These are phyloP conservation scores for Neodiprion virginianus DNA, from an alignment of 1,140 invertebrate genomes.

Conservation along the genomic window DNA sequence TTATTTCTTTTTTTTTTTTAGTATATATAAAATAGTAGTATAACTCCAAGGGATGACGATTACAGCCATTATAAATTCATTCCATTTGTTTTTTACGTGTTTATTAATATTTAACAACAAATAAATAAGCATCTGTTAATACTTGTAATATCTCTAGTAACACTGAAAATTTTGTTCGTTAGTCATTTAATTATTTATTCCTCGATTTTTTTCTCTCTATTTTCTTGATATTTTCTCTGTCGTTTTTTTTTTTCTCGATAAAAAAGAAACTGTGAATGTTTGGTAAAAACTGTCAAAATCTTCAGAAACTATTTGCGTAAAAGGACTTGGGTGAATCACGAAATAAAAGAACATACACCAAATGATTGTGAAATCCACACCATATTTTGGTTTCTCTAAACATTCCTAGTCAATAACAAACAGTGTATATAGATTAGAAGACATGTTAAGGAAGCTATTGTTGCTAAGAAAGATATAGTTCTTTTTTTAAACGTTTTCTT, in stretches of 20 bases:
- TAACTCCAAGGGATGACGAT: slow-evolving; percentile 50
- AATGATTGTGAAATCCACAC: slow-evolving; percentile 41
- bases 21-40: slow-evolving; percentile 55
- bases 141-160: slow-evolving; percentile 53
- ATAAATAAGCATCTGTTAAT: slow-evolving; percentile 60
- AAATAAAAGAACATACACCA: slow-evolving; percentile 31
- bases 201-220: slow-evolving; percentile 17
- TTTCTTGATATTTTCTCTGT: background rate
- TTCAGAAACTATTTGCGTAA: slow-evolving; percentile 5
- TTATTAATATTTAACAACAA: slow-evolving; percentile 55
- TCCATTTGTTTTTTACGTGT: slow-evolving; percentile 29
- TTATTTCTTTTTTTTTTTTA: slow-evolving; percentile 30
- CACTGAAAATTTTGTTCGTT: slow-evolving; percentile 49
- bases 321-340: slow-evolving; percentile 20
- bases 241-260: background rate
- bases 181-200: slow-evolving; percentile 36
- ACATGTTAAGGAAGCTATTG: slow-evolving; percentile 52
- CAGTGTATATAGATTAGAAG: slow-evolving; percentile 45
- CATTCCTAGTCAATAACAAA: slow-evolving; percentile 51
- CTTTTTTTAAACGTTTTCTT: background rate
- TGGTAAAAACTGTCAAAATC: slow-evolving; percentile 6
- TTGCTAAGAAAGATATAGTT: slow-evolving; percentile 37
- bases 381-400: slow-evolving; percentile 45
- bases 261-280: background rate
- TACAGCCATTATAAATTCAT: slow-evolving; percentile 54